Evolutionary conservation across 2,888 invertebrate genomes (phyloP).

Genomic region (Calliphora vomitoria): DNA sequence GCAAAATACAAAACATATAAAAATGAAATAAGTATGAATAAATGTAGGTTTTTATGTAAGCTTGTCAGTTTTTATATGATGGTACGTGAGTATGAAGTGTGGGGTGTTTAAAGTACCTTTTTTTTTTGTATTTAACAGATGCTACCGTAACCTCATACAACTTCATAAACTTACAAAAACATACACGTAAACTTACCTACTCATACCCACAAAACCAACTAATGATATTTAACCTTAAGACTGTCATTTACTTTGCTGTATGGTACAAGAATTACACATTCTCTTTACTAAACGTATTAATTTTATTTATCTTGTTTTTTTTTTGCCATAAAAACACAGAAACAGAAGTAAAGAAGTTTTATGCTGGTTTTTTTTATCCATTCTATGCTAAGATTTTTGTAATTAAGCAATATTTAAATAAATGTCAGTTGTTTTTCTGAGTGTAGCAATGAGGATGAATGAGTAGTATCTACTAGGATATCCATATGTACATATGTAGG

Average conservation of each 20-base stretch:
- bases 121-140: not conserved
- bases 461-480: not conserved
- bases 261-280: not conserved
- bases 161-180: not conserved
- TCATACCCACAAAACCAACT: not conserved
- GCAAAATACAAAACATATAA: slow-evolving; percentile 10
- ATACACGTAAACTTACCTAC: not conserved
- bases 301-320: slow-evolving; percentile 32
- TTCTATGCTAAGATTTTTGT: not conserved
- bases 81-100: slow-evolving; percentile 9
- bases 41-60: not conserved
- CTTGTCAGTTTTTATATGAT: not conserved
- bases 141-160: not conserved
- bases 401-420: slow-evolving; percentile 54
- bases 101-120: slow-evolving; percentile 5
- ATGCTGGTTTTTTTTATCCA: not conserved
- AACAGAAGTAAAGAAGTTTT: not conserved
- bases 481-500: not conserved
- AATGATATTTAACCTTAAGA: slow-evolving; percentile 42
- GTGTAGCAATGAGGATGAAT: not conserved
- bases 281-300: not conserved
- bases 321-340: not conserved
- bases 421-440: not conserved
- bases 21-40: not conserved
- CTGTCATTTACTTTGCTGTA: slow-evolving; percentile 6